Evolutionary conservation across 2,888 invertebrate species (phyloP).

Genomic region (Thereva unica): DNA sequence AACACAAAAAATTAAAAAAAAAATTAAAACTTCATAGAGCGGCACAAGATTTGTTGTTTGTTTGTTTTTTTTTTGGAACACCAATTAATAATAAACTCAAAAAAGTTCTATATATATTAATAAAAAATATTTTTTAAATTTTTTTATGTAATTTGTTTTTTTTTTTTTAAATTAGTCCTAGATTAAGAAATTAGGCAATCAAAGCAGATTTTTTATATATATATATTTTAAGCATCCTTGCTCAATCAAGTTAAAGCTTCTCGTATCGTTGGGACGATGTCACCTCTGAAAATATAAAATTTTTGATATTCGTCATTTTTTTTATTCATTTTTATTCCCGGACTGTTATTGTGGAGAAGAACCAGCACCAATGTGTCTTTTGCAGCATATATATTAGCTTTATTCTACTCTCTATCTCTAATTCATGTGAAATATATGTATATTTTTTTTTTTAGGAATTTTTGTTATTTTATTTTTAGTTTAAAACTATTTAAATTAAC

Average conservation of each 20-base stretch:
- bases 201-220: slow-evolving; percentile 29
- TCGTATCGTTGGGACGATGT: slow-evolving; percentile 89
- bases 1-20: too few relatives aligned
- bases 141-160: too few relatives aligned
- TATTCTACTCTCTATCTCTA: slow-evolving; percentile 11
- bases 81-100: too few relatives aligned
- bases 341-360: background rate
- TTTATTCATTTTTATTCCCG: background rate
- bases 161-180: slow-evolving; percentile 28
- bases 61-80: too few relatives aligned
- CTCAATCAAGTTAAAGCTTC: slow-evolving; percentile 71
- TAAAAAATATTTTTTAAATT: too few relatives aligned
- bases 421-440: slow-evolving; percentile 6
- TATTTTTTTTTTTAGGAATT: slow-evolving; percentile 10
- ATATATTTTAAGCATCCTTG: slow-evolving; percentile 43
- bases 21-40: too few relatives aligned
- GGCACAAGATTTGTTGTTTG: too few relatives aligned
- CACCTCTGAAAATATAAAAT: slow-evolving; percentile 79
- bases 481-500: background rate
- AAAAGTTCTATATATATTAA: too few relatives aligned
- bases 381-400: slow-evolving; percentile 3
- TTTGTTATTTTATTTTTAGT: background rate
- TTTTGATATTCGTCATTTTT: slow-evolving; percentile 34
- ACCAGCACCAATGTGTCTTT: slow-evolving; percentile 30
- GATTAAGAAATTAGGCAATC: slow-evolving; percentile 37